phyloP scores from a whole-genome alignment of 2,888 invertebrate species.

The Eupithecia pulchellata region DNA sequence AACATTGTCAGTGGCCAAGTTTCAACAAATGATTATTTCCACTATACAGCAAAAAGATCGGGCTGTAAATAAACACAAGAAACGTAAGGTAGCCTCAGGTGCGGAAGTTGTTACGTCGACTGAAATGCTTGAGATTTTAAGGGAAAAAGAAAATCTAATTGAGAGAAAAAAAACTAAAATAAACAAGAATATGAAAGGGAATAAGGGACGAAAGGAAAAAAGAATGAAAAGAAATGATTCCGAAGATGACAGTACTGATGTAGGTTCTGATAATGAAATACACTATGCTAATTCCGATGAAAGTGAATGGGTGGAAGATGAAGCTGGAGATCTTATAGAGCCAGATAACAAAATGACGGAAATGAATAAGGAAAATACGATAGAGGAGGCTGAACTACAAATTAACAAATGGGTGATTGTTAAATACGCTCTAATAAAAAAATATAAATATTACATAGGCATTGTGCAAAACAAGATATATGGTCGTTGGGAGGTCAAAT shows the following conservation, averaged over 20 bases:
- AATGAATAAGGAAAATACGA: constrained; percentile 4
- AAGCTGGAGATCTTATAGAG: constrained; percentile 8
- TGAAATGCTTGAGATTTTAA: constrained; percentile 20
- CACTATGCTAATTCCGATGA: constrained; percentile 17
- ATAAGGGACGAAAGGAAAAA: constrained; percentile 5
- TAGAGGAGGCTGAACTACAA: constrained; percentile 4
- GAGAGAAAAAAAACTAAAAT: constrained; percentile 9
- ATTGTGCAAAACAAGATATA: constrained; percentile 21
- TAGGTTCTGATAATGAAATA: constrained; percentile 5
- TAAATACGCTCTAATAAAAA: background rate
- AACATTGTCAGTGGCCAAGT: too few relatives aligned
- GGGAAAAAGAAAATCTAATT: constrained; percentile 14
- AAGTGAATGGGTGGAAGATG: constrained; percentile 22
- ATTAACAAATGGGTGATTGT: constrained; percentile 4
- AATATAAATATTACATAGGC: constrained; percentile 15
- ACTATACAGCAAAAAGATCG: constrained; percentile 21
- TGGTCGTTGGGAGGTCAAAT: constrained; percentile 20
- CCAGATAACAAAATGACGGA: constrained; percentile 11
- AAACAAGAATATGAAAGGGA: constrained; percentile 9
- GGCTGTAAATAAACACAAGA: constrained; percentile 28
- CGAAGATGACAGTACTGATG: constrained; percentile 8
- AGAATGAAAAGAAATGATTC: constrained; percentile 9
- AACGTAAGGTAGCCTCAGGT: constrained; percentile 35
- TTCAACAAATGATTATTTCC: constrained; percentile 17
- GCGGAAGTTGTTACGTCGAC: constrained; percentile 35